Percentiles rank a stretch among this genome's conserved stretches.
These are phyloP conservation scores for Melanaphis sacchari DNA, from an alignment of 1,140 invertebrate species.

Conservation along the genomic window DNA sequence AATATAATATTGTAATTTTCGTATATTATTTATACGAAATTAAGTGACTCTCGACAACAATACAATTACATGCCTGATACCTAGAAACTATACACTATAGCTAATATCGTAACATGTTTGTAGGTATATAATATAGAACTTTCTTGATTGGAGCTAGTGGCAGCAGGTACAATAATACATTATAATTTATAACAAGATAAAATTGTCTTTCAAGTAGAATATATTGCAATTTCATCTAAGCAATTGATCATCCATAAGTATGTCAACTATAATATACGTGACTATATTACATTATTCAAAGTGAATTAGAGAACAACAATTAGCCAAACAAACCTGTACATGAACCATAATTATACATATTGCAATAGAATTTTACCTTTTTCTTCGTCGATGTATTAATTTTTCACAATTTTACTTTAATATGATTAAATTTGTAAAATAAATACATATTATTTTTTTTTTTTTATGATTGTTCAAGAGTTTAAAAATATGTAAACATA, in stretches of 20 bases:
- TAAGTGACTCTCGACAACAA: not conserved
- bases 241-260: not conserved
- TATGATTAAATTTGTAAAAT: too few species aligned
- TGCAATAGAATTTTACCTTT: not conserved
- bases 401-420: too few species aligned
- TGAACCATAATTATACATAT: not conserved
- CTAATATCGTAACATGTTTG: not conserved
- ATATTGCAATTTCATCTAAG: not conserved
- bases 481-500: not conserved
- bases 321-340: constrained; percentile 1
- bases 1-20: not conserved
- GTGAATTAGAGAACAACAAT: not conserved
- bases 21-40: not conserved
- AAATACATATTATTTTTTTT: too few species aligned
- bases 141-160: not conserved
- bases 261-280: not conserved
- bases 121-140: not conserved
- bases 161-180: not conserved
- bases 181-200: constrained; percentile 12
- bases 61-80: not conserved
- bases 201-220: not conserved
- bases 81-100: not conserved
- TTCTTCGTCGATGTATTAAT: not conserved
- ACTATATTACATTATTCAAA: constrained; percentile 9
- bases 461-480: not conserved